Evolutionary conservation across 2,113 vertebrate species (phyloP).

Genomic region (Podilymbus podiceps): DNA sequence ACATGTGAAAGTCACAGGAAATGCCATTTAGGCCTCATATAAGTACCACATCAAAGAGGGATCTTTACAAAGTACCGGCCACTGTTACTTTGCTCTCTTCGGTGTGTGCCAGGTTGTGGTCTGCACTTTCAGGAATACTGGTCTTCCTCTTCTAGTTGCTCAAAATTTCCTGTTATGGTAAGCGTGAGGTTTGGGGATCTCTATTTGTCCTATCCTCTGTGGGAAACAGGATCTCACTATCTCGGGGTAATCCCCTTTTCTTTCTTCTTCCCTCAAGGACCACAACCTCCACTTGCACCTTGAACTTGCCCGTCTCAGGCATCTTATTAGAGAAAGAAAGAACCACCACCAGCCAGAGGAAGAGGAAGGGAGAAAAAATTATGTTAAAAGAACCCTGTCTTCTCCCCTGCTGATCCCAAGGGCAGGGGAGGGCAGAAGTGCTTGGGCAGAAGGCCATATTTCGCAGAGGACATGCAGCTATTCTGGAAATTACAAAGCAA

Average conservation of each 20-base stretch:
- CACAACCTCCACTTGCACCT: not conserved
- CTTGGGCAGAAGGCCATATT: not conserved
- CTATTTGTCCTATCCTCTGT: not conserved
- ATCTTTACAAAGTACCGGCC: not conserved
- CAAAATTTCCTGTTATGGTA: rapidly evolving
- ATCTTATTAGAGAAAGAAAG: not conserved
- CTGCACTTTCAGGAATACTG: not conserved
- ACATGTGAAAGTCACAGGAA: not conserved
- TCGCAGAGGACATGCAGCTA: not conserved
- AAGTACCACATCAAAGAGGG: not conserved
- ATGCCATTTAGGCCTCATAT: not conserved
- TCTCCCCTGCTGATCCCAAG: not conserved
- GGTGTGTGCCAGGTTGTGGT: rapidly evolving
- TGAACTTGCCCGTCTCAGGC: not conserved
- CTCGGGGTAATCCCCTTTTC: not conserved
- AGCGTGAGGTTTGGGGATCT: not conserved
- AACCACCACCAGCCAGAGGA: not conserved
- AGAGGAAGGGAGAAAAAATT: not conserved
- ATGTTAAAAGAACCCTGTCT: not conserved
- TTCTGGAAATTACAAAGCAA: not conserved
- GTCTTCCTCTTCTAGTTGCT: not conserved
- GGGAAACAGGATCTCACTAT: not conserved
- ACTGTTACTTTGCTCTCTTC: not conserved
- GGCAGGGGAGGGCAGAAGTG: no score
- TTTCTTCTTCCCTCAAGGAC: not conserved